Evolutionary conservation across 2,113 vertebrate species (phyloP).

Genomic region (Aspidoscelis tigris): DNA sequence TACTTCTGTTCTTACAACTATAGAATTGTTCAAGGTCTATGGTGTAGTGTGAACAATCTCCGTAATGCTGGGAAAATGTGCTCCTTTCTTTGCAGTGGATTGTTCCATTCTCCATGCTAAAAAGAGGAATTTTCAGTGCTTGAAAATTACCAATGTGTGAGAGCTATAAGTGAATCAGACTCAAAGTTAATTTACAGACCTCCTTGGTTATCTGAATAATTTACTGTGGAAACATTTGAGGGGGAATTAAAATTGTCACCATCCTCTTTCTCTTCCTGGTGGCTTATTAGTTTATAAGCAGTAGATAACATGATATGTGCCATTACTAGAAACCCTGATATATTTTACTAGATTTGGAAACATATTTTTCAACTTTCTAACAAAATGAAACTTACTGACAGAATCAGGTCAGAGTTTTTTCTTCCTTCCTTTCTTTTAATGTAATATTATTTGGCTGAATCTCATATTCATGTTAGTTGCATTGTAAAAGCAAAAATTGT

Average conservation of each 20-base stretch:
- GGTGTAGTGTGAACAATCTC: background rate
- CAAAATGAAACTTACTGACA: background rate
- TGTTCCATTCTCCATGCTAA: background rate
- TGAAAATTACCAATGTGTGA: background rate
- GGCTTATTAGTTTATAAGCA: conserved; percentile 31
- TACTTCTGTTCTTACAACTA: too few species aligned
- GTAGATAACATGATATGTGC: conserved; percentile 46
- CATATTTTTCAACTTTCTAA: background rate
- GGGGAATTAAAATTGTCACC: background rate
- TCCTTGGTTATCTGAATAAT: background rate
- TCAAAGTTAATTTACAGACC: background rate
- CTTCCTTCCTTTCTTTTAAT: background rate
- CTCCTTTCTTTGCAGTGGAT: background rate
- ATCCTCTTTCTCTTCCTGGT: conserved; percentile 23
- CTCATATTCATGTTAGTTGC: background rate
- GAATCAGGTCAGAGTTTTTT: background rate
- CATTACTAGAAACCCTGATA: conserved; percentile 29
- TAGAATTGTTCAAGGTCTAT: background rate
- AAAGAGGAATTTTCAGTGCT: background rate
- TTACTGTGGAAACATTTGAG: background rate
- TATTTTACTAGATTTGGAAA: background rate
- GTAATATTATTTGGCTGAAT: background rate
- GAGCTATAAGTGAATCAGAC: background rate
- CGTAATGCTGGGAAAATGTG: background rate
- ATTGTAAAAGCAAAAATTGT: background rate